Evolutionary conservation across 2,797 vertebrate genomes (phyloP), one percentile per base, ranked within the genome.

Genomic region (Heteromormyrus szaboi): DNA sequence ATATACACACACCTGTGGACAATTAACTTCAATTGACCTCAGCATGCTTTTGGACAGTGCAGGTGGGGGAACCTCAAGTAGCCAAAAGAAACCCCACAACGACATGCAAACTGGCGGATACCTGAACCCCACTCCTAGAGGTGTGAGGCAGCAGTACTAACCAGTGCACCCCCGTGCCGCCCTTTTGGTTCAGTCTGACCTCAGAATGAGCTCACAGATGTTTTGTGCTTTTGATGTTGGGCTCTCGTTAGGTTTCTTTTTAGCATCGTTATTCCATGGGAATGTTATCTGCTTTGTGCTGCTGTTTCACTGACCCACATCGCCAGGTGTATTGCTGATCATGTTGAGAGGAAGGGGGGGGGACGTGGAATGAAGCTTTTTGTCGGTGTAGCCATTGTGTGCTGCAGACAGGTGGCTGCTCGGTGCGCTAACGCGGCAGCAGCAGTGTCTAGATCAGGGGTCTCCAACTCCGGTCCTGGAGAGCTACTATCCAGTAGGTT

Each of bases 351-450:
- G 37, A 59, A 3, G 11, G 25, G 41, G 53, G 29, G 14, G 22
- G 4, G 29, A 1, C 1, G 25, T 37, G 51, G 11, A 33, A n/a
- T 56, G 50, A 37, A 56, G 9, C 22, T 4, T 51, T 56, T 19
- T 50, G 19, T 11, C 11, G 84, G 22, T 37, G 22, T 56, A 25
- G 85, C 8, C 22, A 9, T 51, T 54, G 84, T 53, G 51, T 17
- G 54, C 37, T 46, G 56, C 17, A n/a, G 46, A 41, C 44, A 44
- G 88, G 88, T 89, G 88, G 59, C 29, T 46, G 33, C 44, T 89
- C 7, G 50, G n/a, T 54, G 62, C 17, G 25, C 14, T 25, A 46
- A 83, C 14, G 2, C 22, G 59, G 41, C n/a, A 22, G 41, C 22
- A 79, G 53, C 14, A 19, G 41, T n/a, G 56, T 12, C 22, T 17